Conservation (phyloP, 1,140 invertebrate species). For the Babylonia areolata region DNA sequence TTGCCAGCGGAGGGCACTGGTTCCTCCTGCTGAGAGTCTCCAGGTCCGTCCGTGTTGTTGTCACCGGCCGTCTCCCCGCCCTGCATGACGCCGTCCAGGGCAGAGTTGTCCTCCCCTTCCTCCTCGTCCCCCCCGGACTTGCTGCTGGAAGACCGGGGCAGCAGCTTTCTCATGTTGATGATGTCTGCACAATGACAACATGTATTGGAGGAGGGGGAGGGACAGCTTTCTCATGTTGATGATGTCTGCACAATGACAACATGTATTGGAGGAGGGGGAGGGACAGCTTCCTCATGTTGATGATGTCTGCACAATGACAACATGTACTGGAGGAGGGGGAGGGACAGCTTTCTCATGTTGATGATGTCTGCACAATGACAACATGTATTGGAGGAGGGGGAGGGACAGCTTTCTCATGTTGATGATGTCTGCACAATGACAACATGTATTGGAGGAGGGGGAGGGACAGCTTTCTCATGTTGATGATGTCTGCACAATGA, state of each 20-base stretch:
- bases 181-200: too few species aligned
- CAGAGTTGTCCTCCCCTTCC: conserved; percentile 58
- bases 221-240: conserved; percentile 66
- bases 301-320: conserved; percentile 64
- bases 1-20: conserved; percentile 53
- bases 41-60: conserved; percentile 34
- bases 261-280: too few species aligned
- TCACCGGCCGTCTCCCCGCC: conserved; percentile 41
- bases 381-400: too few species aligned
- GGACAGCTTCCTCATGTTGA: conserved; percentile 65
- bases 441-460: too few species aligned
- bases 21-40: conserved; percentile 47
- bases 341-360: conserved; percentile 65
- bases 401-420: too few species aligned
- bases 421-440: too few species aligned
- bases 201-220: too few species aligned
- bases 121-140: conserved; percentile 60
- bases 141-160: conserved; percentile 50
- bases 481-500: too few species aligned
- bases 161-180: conserved; percentile 65
- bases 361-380: conserved; percentile 64
- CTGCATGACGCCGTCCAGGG: conserved; percentile 41
- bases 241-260: conserved; percentile 62
- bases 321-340: too few species aligned
- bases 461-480: too few species aligned